Conservation (phyloP, 2,888 invertebrate genomes). For the Bellardia bayeri region DNA sequence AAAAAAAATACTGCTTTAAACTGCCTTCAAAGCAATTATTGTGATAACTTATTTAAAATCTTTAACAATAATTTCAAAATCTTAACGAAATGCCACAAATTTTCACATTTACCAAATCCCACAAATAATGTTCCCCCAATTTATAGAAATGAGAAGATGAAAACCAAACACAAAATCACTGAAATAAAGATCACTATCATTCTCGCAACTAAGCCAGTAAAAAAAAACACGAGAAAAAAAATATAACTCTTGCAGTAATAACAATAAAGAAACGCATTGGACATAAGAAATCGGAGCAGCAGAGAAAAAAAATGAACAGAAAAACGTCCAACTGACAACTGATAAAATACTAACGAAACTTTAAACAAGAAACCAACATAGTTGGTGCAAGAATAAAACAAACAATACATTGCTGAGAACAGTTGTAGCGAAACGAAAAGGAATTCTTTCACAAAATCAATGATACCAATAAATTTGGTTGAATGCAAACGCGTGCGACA, state of each 20-base stretch:
- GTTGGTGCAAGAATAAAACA: conserved; percentile 63
- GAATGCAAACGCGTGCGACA: conserved; percentile 83
- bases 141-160: conserved; percentile 35
- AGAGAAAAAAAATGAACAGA: conserved; percentile 8
- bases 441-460: conserved; percentile 76
- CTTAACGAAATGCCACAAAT: conserved; percentile 62
- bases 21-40: conserved; percentile 31
- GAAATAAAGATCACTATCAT: conserved; percentile 68
- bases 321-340: conserved; percentile 68
- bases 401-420: conserved; percentile 66
- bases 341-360: conserved; percentile 73
- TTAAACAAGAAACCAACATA: conserved; percentile 70
- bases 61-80: conserved; percentile 55
- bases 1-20: not conserved
- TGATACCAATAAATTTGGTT: conserved; percentile 82
- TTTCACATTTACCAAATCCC: conserved; percentile 38
- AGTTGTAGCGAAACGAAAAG: conserved; percentile 27
- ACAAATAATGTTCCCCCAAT: conserved; percentile 49
- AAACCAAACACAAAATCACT: conserved; percentile 56
- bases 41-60: conserved; percentile 60
- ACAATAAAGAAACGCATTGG: conserved; percentile 58
- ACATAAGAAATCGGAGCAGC: conserved; percentile 41
- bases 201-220: conserved; percentile 65
- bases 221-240: conserved; percentile 1
- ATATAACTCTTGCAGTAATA: conserved; percentile 35